A percentile compares a stretch with the other conserved stretches of the same genome.
Conservation (phyloP, 1,140 invertebrate species). For the Akabosia matsudoensis region DNA sequence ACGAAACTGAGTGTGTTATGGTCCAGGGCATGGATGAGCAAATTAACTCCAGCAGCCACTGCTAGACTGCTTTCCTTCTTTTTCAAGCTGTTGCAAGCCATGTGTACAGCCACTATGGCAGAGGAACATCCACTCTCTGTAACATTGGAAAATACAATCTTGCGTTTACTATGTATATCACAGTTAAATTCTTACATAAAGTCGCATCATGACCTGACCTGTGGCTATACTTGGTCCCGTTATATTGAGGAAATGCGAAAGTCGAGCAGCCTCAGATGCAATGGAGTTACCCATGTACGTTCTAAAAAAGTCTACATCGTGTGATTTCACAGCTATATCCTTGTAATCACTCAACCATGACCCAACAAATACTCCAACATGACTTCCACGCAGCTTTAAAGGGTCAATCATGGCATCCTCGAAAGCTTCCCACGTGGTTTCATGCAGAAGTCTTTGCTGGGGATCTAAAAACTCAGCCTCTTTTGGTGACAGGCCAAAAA, state of each 20-base stretch:
- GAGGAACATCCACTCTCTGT: neutral
- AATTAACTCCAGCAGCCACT: neutral
- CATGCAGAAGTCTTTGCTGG: conserved; percentile 60
- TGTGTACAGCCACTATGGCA: neutral
- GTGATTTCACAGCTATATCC: neutral
- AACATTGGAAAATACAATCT: no score
- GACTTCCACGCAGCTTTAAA: neutral
- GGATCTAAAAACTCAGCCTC: conserved; percentile 63
- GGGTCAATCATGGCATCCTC: conserved; percentile 51
- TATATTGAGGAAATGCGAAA: neutral
- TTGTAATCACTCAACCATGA: conserved; percentile 19
- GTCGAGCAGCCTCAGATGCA: neutral
- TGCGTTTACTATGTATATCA: no score
- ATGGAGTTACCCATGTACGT: neutral
- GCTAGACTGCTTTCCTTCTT: neutral
- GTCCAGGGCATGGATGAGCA: neutral
- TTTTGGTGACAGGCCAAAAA: conserved; percentile 57
- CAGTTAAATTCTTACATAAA: no score
- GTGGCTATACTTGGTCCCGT: neutral
- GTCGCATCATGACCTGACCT: no score
- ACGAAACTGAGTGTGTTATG: neutral
- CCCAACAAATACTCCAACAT: conserved; percentile 37
- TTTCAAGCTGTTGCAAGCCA: neutral
- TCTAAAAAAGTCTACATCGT: neutral
- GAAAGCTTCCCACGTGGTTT: conserved; percentile 59